Evolutionary conservation across 2,797 vertebrate species (phyloP).

Genomic region (Etheostoma perlongum): DNA sequence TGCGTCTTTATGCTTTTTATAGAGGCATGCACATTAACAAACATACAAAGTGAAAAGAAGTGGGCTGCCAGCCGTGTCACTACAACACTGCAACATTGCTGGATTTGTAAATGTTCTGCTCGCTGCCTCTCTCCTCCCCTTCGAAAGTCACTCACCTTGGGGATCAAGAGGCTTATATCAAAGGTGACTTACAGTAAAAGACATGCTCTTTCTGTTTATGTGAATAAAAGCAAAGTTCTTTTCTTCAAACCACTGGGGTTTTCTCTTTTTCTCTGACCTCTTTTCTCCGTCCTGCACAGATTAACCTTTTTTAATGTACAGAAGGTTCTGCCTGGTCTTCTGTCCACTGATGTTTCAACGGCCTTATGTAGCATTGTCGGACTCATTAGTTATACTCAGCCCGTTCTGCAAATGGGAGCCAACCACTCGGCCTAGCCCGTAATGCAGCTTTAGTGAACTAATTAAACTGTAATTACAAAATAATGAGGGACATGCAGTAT

Average conservation of each 20-base stretch:
- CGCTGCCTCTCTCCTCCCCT: constrained; percentile 19
- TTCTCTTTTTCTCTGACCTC: constrained; percentile 41
- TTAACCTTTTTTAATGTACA: constrained; percentile 46
- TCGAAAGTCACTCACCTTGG: constrained; percentile 62
- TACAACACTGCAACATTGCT: constrained; percentile 39
- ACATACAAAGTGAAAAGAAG: constrained; percentile 42
- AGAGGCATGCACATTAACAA: constrained; percentile 36
- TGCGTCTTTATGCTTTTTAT: constrained; percentile 15
- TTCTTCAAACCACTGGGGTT: constrained; percentile 11
- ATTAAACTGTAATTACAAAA: constrained; percentile 80
- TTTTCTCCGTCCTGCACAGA: constrained; percentile 16
- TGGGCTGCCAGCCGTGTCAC: constrained; percentile 49
- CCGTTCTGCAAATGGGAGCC: constrained; percentile 50
- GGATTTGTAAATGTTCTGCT: constrained; percentile 61
- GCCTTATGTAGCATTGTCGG: constrained; percentile 62
- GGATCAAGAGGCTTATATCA: constrained; percentile 68
- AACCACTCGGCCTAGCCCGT: constrained; percentile 65
- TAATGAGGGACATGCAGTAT: constrained; percentile 72
- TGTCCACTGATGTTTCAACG: constrained; percentile 55
- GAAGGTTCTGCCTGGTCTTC: constrained; percentile 31
- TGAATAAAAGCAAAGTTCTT: constrained; percentile 48
- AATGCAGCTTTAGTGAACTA: constrained; percentile 74
- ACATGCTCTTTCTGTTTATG: constrained; percentile 44
- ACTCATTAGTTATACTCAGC: constrained; percentile 75
- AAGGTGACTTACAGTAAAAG: constrained; percentile 61